Evolutionary conservation across 2,888 invertebrate species (phyloP), one percentile per base, ranked within the genome.

Genomic region (Mesorhabditis sp.): DNA sequence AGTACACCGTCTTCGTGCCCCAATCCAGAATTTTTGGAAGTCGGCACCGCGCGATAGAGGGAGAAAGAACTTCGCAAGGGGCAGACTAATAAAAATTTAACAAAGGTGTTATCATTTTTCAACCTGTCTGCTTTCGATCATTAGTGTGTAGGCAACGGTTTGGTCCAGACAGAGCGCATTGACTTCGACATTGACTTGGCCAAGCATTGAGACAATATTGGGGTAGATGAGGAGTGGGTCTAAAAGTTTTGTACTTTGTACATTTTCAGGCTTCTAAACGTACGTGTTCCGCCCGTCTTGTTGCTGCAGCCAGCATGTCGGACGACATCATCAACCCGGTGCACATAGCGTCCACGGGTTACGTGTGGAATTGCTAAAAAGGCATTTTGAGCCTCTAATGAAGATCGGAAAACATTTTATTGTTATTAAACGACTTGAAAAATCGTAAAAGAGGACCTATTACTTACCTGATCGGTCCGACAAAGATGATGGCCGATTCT

Each of bases 131-230:
- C 71, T 68, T 65, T 74, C 74, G 58, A 78, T 75, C 72, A 71
- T 72, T 4, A 78, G 65, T 4, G 70, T 70, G 61, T 76, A 78
- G 42, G 69, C 73, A 2, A 68, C 62, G 3, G 72, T 62, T 5
- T 70, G 90, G 76, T 91, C 89, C 86, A 95, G 93, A 86, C 96
- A 97, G 4, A 95, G 94, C 0, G 95, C 96, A 0, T 95, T 95
- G 72, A 97, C 92, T 85, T 95, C 95, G 43, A 97, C 93, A 69
- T 94, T 91, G 0, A 93, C 93, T 2, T 95, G 95, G 4, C 96
- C 96, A 75, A 96, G 88, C 95, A 96, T 95, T 86, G 93, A 94
- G 4, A 95, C 95, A 84, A 93, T 93, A 86, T 95, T 94, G 0
- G 95, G 95, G 0, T 76, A 76, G 65, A 80, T 71, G 7, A 77